Conservation (phyloP, 2,113 vertebrate species). For the Misgurnus mizolepis region DNA sequence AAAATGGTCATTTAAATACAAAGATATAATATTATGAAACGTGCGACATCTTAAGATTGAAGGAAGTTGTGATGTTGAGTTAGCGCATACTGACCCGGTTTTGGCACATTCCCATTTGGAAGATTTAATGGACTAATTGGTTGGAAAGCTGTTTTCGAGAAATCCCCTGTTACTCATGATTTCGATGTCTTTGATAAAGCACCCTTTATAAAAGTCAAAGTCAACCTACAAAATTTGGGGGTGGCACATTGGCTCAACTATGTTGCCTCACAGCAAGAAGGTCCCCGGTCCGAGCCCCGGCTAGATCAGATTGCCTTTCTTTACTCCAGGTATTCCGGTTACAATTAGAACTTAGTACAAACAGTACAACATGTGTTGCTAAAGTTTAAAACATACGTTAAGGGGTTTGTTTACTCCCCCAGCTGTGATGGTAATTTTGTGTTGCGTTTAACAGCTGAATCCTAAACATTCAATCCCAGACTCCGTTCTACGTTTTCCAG, state of each 20-base stretch:
- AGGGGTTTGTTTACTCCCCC: too few relatives aligned
- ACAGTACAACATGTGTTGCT: too few relatives aligned
- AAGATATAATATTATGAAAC: not conserved
- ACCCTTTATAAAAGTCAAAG: not conserved
- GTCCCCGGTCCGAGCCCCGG: too few relatives aligned
- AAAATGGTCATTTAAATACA: too few relatives aligned
- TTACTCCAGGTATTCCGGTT: too few relatives aligned
- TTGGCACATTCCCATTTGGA: constrained; percentile 13
- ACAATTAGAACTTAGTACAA: too few relatives aligned
- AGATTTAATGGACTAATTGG: constrained; percentile 34
- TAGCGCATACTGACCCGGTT: constrained; percentile 5
- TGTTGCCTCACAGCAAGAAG: too few relatives aligned
- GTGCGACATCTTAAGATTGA: constrained; percentile 7
- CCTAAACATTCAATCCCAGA: not conserved
- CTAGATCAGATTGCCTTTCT: too few relatives aligned
- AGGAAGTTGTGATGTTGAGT: constrained; percentile 17
- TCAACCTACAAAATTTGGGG: not conserved
- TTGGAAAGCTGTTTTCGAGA: constrained; percentile 18
- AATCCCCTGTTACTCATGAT: constrained; percentile 6
- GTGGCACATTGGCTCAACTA: too few relatives aligned
- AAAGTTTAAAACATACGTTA: too few relatives aligned
- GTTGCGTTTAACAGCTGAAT: not conserved
- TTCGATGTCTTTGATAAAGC: not conserved
- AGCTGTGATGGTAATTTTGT: not conserved
- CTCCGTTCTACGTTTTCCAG: constrained; percentile 16